Conservation (phyloP, 37 sponge, comb jelly and placozoan species). For the Haliclona indistincta region DNA sequence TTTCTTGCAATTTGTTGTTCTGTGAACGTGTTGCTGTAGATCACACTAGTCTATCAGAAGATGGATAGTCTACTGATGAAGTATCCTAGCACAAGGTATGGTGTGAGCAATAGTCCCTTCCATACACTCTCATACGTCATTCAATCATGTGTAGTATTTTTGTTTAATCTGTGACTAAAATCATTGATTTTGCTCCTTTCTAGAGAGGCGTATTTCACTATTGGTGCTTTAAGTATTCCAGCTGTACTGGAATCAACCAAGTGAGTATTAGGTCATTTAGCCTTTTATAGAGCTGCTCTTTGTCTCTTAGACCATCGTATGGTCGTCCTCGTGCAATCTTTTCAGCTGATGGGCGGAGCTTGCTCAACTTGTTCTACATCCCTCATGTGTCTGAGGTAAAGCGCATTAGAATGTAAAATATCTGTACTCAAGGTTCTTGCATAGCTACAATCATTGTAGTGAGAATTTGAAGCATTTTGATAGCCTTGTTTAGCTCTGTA, state of each 20-base stretch:
- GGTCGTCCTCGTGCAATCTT: slow-evolving; percentile 25
- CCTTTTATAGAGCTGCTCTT: too few species aligned
- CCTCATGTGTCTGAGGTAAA: slow-evolving; percentile 80
- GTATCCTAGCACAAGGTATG: slow-evolving; percentile 49
- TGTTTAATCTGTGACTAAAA: too few species aligned
- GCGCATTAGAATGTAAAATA: too few species aligned
- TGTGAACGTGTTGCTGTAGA: slow-evolving; percentile 3
- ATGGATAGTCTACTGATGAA: slow-evolving; percentile 26
- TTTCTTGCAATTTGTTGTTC: neutral
- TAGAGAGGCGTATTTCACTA: slow-evolving; percentile 1
- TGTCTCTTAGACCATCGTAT: neutral
- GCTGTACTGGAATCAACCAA: neutral
- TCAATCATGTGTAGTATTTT: too few species aligned
- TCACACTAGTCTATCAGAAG: slow-evolving; percentile 29
- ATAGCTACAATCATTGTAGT: too few species aligned
- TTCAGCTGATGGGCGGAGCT: slow-evolving; percentile 49
- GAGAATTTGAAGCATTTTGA: too few species aligned
- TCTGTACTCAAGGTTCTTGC: too few species aligned
- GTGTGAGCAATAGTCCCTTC: neutral
- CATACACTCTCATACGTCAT: neutral
- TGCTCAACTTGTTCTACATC: slow-evolving; percentile 76
- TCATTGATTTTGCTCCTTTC: neutral
- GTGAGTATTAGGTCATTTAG: too few species aligned
- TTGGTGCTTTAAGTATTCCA: neutral
- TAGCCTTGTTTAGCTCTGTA: too few species aligned